These are phyloP conservation scores for Andrena trimmerana DNA, from an alignment of 2,888 invertebrate genomes.

Conservation along the genomic window DNA sequence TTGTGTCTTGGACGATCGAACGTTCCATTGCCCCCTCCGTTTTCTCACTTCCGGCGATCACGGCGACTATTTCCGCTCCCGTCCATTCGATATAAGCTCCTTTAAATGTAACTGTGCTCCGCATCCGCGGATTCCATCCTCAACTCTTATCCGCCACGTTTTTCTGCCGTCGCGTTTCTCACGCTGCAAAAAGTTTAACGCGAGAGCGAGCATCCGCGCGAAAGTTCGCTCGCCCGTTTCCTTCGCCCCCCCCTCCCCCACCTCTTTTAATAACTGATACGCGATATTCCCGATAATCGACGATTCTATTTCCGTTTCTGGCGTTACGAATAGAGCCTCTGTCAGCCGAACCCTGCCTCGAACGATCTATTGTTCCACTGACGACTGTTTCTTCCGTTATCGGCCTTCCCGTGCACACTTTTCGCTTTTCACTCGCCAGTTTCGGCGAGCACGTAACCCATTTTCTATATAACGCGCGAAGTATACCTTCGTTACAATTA, in stretches of 20 bases:
- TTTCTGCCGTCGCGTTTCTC: too few relatives aligned
- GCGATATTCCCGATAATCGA: background rate
- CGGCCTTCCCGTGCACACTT: background rate
- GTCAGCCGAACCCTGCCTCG: slow-evolving; percentile 21
- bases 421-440: background rate
- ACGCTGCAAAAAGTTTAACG: too few relatives aligned
- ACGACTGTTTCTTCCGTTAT: slow-evolving; percentile 29
- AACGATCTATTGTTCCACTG: slow-evolving; percentile 23
- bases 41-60: too few relatives aligned
- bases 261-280: background rate
- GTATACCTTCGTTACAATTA: background rate
- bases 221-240: too few relatives aligned
- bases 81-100: too few relatives aligned
- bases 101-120: too few relatives aligned
- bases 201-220: too few relatives aligned
- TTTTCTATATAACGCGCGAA: slow-evolving; percentile 2
- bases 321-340: slow-evolving; percentile 1
- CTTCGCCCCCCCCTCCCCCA: background rate
- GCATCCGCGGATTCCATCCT: too few relatives aligned
- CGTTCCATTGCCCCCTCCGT: too few relatives aligned
- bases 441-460: background rate
- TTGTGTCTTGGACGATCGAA: too few relatives aligned
- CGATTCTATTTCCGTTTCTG: slow-evolving; percentile 23
- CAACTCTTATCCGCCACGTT: too few relatives aligned
- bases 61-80: too few relatives aligned